Conservation (phyloP, 2,888 invertebrate genomes). For the Spatulosminthurus flaviceps region DNA sequence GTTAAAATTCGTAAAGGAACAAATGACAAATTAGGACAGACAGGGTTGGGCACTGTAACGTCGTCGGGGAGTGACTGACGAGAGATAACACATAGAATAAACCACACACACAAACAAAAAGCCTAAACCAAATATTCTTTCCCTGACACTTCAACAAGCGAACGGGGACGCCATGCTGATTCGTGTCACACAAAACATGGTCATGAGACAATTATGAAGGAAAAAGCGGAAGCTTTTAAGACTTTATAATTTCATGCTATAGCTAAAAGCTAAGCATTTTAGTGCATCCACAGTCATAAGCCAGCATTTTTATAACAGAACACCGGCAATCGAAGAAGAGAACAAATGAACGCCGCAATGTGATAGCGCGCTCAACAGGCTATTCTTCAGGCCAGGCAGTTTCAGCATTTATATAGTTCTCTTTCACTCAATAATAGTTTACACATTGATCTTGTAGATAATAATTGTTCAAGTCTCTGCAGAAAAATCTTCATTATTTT, state of each 20-base stretch:
- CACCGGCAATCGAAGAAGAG: no score
- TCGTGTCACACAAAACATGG: conserved; percentile 7
- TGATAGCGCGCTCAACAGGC: no score
- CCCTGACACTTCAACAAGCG: conserved; percentile 12
- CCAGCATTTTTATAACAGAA: no score
- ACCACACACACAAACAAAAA: background rate
- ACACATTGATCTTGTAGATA: no score
- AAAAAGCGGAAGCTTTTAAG: conserved; percentile 20
- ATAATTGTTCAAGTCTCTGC: no score
- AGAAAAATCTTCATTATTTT: no score
- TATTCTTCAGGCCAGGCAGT: no score
- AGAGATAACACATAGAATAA: background rate
- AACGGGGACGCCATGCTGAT: conserved; percentile 24
- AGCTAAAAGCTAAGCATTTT: no score
- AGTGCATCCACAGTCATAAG: no score
- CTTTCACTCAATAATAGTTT: no score
- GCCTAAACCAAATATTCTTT: conserved; percentile 4
- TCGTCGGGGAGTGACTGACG: background rate
- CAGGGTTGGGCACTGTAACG: conserved; percentile 13
- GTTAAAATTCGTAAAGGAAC: background rate
- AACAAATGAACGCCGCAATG: no score
- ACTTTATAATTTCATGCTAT: background rate
- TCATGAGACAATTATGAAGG: conserved; percentile 19
- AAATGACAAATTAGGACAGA: conserved; percentile 2
- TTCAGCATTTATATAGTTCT: no score